Base-by-base conservation (phyloP, 1,140 invertebrate species). In the Neelides sp. region DNA sequence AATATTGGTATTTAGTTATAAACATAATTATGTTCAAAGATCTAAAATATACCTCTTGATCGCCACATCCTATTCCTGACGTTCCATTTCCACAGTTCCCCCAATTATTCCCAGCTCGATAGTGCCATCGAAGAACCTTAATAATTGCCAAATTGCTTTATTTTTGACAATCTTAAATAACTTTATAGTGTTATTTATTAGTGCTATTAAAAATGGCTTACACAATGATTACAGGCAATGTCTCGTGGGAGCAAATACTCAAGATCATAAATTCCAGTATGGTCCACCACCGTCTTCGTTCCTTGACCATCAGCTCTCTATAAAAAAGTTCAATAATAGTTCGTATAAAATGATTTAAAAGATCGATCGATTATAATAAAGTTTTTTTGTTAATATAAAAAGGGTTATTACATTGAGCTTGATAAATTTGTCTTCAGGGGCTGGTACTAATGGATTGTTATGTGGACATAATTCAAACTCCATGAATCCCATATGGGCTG, bases 401-500 rank as follows among this genome's bases (percentile, higher is more conserved):
- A n/a, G n/a, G n/a, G n/a, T n/a, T n/a, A n/a, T n/a, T n/a, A n/a
- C n/a, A n/a, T n/a, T n/a, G n/a, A n/a, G n/a, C n/a, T n/a, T n/a
- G n/a, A n/a, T n/a, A n/a, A n/a, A n/a, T n/a, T n/a, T n/a, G n/a
- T 61, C 55, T 34, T 68, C 57, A 7, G 58, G 62, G 12, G 64
- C 61, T 2, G 66, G 61, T 4, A 42, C 40, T 17, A 40, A 8
- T 3, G 57, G 59, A 50, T 66, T 59, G 53, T 68, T 68, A 46
- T 66, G 62, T 8, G 70, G 66, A 52, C 70, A 73, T 0, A 73
- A 37, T 42, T 64, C 62, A 57, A 72, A 71, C 57, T 72, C 66
- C 47, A 71, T 40, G 8, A 8, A 71, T 0, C 71, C 71, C 27
- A 50, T 24, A 46, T 69, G 68, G 52, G 64, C 64, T n/a, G 66